Base-by-base conservation (phyloP, 2,797 vertebrate species). In the Remorina albescens region DNA sequence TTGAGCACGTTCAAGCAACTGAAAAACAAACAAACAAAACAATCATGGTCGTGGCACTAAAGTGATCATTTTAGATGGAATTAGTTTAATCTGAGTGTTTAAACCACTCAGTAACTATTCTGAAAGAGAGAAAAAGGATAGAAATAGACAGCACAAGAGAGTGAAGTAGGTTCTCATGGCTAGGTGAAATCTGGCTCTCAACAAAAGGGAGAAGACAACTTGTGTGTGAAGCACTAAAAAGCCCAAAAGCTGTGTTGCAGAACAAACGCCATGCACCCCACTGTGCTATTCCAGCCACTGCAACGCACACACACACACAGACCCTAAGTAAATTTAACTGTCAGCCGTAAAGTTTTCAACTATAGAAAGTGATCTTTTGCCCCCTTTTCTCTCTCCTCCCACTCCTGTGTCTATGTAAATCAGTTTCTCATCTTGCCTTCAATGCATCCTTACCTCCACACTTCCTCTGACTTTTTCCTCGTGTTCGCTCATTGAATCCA, bases 281-380 rank as follows among this genome's bases (percentile, higher is more conserved):
- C 89, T 84, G 90, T 68, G 87, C 86, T 83, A 81, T 90, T 88
- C 67, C 90, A 76, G 72, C 69, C 74, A 79, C 67, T n/a, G 64
- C 56, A 61, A 82, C 85, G 84, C 84, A 80, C 51, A 16, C 49
- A 62, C 84, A 82, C 82, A 85, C 83, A 82, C 63, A 79, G 64
- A 42, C 71, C 60, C 73, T n/a, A 55, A 83, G 86, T 85, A 91
- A 93, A 92, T 95, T 94, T 92, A 94, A 93, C 89, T 95, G 94
- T 95, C 95, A 95, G 92, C 93, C 93, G 90, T 95, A 94, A 95
- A 94, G 92, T 93, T 94, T 90, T 83, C 67, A 68, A 90, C 94
- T 92, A 92, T 89, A 90, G 86, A 74, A 21, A 82, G 81, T 81
- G 83, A 88, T 88, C 89, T 86, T 78, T 84, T 79, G 80, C 71